A percentile compares a stretch with the other conserved stretches of the same genome.
Evolutionary conservation across 1,140 invertebrate species (phyloP).

Genomic region (Pteromalus puparum): DNA sequence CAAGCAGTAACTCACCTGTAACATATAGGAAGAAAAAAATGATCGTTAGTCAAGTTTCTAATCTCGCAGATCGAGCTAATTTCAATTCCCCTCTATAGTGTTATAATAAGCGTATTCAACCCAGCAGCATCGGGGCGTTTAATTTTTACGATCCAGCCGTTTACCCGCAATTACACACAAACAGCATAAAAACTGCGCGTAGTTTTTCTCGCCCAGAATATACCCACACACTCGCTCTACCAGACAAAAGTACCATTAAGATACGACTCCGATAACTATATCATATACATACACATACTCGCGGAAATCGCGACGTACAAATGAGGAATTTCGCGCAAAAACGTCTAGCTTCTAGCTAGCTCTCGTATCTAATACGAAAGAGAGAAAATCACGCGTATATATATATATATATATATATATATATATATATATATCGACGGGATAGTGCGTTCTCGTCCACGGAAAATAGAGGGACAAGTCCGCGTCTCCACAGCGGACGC

Average conservation of each 20-base stretch:
- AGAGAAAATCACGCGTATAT: not conserved
- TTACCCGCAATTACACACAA: not conserved
- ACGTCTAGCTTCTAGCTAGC: not conserved
- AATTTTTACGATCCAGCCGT: not conserved
- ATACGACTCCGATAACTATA: constrained; percentile 15
- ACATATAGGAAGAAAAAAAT: constrained; percentile 13
- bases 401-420: too few species aligned
- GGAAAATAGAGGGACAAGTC: constrained; percentile 37
- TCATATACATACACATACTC: not conserved
- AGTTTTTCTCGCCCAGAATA: too few species aligned
- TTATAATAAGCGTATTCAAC: not conserved
- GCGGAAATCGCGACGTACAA: constrained; percentile 54
- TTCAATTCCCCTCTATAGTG: not conserved
- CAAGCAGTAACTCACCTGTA: constrained; percentile 43
- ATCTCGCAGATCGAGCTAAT: not conserved
- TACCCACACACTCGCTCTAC: too few species aligned
- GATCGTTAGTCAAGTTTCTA: not conserved
- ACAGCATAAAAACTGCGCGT: not conserved
- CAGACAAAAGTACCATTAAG: constrained; percentile 41
- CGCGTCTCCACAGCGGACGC: constrained; percentile 8
- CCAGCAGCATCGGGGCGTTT: not conserved
- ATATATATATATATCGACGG: not conserved
- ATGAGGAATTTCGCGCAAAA: constrained; percentile 40
- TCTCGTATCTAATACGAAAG: not conserved
- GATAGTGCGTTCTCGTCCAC: not conserved